These are phyloP conservation scores for Hucho hucho DNA, from an alignment of 2,113 vertebrate genomes.

Conservation along the genomic window DNA sequence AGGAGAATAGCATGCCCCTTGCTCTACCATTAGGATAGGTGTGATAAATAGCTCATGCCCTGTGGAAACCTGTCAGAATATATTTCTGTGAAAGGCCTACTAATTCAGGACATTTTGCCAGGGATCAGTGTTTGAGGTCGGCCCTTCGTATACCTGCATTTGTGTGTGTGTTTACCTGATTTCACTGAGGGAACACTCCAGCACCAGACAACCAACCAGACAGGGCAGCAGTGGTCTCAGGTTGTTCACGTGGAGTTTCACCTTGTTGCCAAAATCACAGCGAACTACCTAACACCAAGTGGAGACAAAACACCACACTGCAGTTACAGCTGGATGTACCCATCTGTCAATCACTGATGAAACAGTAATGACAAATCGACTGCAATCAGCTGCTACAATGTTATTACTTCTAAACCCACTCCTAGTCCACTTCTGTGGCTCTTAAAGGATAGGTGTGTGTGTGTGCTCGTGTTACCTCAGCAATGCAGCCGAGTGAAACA, in stretches of 20 bases:
- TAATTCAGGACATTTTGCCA: not conserved
- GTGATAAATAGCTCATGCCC: too few relatives aligned
- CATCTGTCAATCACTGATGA: too few relatives aligned
- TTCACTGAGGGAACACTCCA: slow-evolving; percentile 83
- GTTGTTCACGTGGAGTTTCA: slow-evolving; percentile 68
- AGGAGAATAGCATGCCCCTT: not conserved
- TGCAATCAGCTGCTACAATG: too few relatives aligned
- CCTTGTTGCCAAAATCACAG: slow-evolving; percentile 83
- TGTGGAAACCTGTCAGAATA: too few relatives aligned
- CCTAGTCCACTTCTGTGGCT: too few relatives aligned
- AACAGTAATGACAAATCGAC: too few relatives aligned
- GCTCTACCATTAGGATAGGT: too few relatives aligned
- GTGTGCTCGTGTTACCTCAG: slow-evolving; percentile 74
- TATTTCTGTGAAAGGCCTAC: not conserved
- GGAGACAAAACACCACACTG: not conserved
- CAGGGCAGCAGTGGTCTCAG: slow-evolving; percentile 77
- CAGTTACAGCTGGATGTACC: not conserved
- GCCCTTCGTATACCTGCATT: not conserved
- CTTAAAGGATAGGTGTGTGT: too few relatives aligned
- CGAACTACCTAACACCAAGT: slow-evolving; percentile 77
- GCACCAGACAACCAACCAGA: slow-evolving; percentile 70
- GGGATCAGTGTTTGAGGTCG: not conserved
- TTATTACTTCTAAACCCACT: too few relatives aligned
- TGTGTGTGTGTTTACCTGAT: slow-evolving; percentile 78
- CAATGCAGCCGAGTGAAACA: slow-evolving; percentile 65